Base-by-base conservation (phyloP, 2,797 vertebrate genomes). In the Muscicapa striata region DNA sequence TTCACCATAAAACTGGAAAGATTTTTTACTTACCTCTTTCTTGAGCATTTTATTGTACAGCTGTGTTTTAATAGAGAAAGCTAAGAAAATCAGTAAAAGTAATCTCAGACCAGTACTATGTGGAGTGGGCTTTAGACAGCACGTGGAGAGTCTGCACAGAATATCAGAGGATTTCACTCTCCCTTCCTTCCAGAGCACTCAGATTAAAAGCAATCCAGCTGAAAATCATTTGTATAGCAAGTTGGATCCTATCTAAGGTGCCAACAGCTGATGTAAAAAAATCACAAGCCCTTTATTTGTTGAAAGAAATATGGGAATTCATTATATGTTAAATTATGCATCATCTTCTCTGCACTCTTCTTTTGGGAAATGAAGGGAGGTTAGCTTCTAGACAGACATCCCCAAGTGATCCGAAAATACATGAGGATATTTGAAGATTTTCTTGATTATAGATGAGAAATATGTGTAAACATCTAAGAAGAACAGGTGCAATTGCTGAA, bases 401-500 rank as follows among this genome's bases (percentile, higher is more conserved):
- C 49, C 46, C 69, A 73, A 90, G 62, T 48, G 76, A 91, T 73
- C 15, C 74, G 57, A 87, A 97, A 92, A 70, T 58, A 49, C 15
- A 12, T 26, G 18, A 92, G 68, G n/a, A 40, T 11, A 77, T 82
- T 66, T 89, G 70, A 93, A 87, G 83, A 84, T 87, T 72, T 57
- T 15, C 45, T 70, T 89, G 67, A 92, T 70, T 84, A 87, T 27
- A 89, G 64, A 95, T 89, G 49, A 95, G 30, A 15, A 75, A 54
- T 61, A 74, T 59, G 57, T 40, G 82, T 67, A 94, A 90, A 86
- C 10, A 57, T 84, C 46, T 73, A 89, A 63, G 80, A 88, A 49
- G 80, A 88, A 54, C 48, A 93, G 86, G 90, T 40, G 27, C n/a
- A 94, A 24, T 61, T 87, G 45, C 59, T 87, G 46, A 84, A 92